Conservation (phyloP, 35 echinoderm and acorn worm genomes). For the Chiridota heheva region DNA sequence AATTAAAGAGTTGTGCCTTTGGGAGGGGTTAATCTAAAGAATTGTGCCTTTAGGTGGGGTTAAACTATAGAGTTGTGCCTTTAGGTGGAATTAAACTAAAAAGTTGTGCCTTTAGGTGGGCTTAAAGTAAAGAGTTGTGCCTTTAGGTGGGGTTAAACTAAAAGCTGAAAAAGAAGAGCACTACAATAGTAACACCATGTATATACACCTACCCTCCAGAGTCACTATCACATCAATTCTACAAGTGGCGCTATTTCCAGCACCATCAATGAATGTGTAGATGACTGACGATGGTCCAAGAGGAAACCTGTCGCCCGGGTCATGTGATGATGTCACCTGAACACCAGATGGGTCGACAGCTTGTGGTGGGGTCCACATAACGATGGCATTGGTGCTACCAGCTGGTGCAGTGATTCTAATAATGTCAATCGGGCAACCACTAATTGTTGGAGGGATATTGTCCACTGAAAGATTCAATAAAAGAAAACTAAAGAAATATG, state of each 20-base stretch:
- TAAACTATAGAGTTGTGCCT: too few relatives aligned
- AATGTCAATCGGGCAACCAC: slow-evolving; percentile 7
- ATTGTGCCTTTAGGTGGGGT: too few relatives aligned
- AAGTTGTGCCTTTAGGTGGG: too few relatives aligned
- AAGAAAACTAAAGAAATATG: not conserved
- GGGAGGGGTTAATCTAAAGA: too few relatives aligned
- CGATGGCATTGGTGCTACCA: not conserved
- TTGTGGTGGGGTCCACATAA: slow-evolving; percentile 15
- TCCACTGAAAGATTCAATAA: not conserved
- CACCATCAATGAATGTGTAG: slow-evolving; percentile 33
- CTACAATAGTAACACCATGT: too few relatives aligned
- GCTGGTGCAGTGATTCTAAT: not conserved
- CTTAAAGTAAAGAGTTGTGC: too few relatives aligned
- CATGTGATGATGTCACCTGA: not conserved
- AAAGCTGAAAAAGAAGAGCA: too few relatives aligned
- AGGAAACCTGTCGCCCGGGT: not conserved
- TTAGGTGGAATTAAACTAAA: too few relatives aligned
- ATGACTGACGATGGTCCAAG: slow-evolving; percentile 10
- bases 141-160: too few relatives aligned
- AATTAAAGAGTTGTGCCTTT: too few relatives aligned
- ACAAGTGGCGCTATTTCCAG: not conserved
- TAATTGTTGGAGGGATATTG: slow-evolving; percentile 8
- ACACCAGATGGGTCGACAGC: slow-evolving; percentile 14
- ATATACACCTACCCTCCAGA: not conserved
- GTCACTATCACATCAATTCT: slow-evolving; percentile 12